A percentile compares a stretch with the other conserved stretches of the same genome.
Evolutionary conservation across 2,797 vertebrate species (phyloP).

Genomic region (Calcarius lapponicus): DNA sequence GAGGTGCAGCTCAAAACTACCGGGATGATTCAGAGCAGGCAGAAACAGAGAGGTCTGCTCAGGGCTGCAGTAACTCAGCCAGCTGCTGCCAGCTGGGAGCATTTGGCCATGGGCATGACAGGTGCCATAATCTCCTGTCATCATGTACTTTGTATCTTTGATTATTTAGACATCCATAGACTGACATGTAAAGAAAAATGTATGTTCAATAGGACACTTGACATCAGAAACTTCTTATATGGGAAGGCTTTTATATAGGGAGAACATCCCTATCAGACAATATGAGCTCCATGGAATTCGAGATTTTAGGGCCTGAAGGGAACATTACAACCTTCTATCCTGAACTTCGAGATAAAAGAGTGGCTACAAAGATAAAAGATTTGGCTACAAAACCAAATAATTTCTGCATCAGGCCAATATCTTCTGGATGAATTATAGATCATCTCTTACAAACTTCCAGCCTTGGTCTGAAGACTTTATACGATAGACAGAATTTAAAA

Average conservation of each 20-base stretch:
- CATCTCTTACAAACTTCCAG: not conserved
- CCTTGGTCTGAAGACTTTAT: slow-evolving; percentile 12
- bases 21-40: not conserved
- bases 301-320: not conserved
- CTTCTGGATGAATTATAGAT: not conserved
- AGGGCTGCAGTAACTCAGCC: not conserved
- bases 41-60: not conserved
- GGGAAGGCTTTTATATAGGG: not conserved
- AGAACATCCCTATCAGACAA: not conserved
- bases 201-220: not conserved
- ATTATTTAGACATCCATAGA: slow-evolving; percentile 9
- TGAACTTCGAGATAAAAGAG: not conserved
- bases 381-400: not conserved
- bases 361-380: no score
- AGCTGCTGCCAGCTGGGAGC: not conserved
- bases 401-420: not conserved
- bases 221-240: not conserved
- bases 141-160: not conserved
- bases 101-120: not conserved
- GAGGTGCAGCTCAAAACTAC: not conserved
- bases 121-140: slow-evolving; percentile 2
- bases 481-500: not conserved
- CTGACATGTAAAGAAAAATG: not conserved
- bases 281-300: not conserved
- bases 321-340: not conserved